Evolutionary conservation across 2,888 invertebrate genomes (phyloP).

Genomic region (Cylindroiulus punctatus): DNA sequence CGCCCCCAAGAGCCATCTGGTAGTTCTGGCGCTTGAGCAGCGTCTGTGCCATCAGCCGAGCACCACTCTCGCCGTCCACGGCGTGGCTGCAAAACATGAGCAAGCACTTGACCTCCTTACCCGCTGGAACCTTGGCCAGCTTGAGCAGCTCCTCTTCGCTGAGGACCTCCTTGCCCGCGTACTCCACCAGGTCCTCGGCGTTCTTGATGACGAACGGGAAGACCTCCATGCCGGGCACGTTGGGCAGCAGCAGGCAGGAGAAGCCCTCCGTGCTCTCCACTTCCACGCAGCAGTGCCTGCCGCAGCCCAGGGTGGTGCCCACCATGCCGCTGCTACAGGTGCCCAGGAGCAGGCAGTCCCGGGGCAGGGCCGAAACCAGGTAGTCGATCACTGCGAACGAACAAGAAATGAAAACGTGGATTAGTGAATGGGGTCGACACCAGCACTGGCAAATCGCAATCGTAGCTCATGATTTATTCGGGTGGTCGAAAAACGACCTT

Average conservation of each 20-base stretch:
- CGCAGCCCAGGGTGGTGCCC: slow-evolving; percentile 55
- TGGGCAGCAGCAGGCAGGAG: slow-evolving; percentile 57
- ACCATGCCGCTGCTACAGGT: slow-evolving; percentile 57
- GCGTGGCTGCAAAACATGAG: slow-evolving; percentile 56
- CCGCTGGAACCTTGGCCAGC: slow-evolving; percentile 52
- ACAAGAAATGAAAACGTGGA: neutral
- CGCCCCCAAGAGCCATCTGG: slow-evolving; percentile 61
- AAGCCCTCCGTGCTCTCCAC: slow-evolving; percentile 56
- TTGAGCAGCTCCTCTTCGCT: slow-evolving; percentile 53
- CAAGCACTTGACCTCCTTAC: slow-evolving; percentile 55
- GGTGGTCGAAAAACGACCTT: too few relatives aligned
- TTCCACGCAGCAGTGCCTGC: slow-evolving; percentile 55
- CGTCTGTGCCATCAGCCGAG: slow-evolving; percentile 52
- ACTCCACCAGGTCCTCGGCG: slow-evolving; percentile 51
- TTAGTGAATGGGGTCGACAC: neutral
- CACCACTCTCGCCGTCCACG: slow-evolving; percentile 50
- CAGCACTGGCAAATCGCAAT: neutral
- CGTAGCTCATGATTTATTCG: too few relatives aligned
- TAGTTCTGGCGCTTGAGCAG: slow-evolving; percentile 58
- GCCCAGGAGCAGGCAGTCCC: slow-evolving; percentile 57
- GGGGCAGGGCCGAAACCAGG: slow-evolving; percentile 55
- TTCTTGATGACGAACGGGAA: slow-evolving; percentile 57
- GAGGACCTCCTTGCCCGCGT: slow-evolving; percentile 49
- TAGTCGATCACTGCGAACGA: slow-evolving; percentile 55
- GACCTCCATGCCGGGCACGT: slow-evolving; percentile 54